Evolutionary conservation across 2,888 invertebrate genomes (phyloP), one percentile per base, ranked within the genome.

Genomic region (Pristionchus arcanus): DNA sequence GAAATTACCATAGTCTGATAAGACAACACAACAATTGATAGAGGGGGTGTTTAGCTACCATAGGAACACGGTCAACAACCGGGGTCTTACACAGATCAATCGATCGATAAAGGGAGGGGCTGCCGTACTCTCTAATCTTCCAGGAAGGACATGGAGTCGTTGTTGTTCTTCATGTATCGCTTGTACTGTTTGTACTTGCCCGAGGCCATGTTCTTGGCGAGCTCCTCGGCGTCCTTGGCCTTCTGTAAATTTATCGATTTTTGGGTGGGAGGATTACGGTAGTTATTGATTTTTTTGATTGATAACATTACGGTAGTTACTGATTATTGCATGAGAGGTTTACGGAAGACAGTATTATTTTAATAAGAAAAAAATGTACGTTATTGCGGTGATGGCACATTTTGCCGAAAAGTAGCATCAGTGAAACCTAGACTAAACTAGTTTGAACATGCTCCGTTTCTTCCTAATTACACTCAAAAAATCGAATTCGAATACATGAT

Each of bases 101-200:
- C 42, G n/a, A 66, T 66, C 28, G 28, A 31, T 16, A 63, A 34
- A 1, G 31, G 31, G 15, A n/a, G n/a, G n/a, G 9, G 31, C 74
- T 81, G 53, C 81, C 81, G 81, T 84, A 84, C 21, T 85, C 74
- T n/a, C 77, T 94, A 93, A 28, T 94, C 94, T 28, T 94, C 97
- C 95, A 94, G 95, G 94, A 98, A 98, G n/a, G 97, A 97, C 96
- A 98, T 97, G 94, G 98, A 96, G 0, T 97, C 97, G 5, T 98
- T 98, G 95, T 98, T 97, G 94, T 97, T 97, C 95, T 97, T 98
- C 96, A 98, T 97, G 95, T 97, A 98, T 90, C 98, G 96, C 91
- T 98, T 96, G 95, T 98, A 98, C 91, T 97, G 97, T 96, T 98
- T 98, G 95, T 98, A 97, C 94, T 97, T 97, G 89, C 97, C 97